phyloP scores from a whole-genome alignment of 2,888 invertebrate species.

The Eupithecia pulchellata region DNA sequence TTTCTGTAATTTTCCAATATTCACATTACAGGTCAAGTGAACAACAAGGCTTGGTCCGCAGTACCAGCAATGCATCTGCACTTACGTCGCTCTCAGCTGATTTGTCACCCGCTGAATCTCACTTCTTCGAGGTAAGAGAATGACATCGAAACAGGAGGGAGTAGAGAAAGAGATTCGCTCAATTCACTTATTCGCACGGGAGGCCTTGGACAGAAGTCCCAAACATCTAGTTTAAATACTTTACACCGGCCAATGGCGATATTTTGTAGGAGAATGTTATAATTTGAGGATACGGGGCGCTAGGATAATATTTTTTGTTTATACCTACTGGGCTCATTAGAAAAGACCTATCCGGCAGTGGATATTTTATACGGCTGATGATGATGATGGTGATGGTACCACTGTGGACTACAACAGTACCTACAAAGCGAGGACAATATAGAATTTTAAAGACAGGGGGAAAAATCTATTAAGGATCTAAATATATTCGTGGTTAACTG shows the following conservation, averaged over 20 bases:
- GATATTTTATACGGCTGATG: too few species aligned
- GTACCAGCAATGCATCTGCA: slow-evolving; percentile 86
- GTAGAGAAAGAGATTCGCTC: neutral
- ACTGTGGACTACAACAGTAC: too few species aligned
- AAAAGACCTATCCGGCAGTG: too few species aligned
- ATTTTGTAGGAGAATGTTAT: neutral
- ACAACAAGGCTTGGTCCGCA: slow-evolving; percentile 63
- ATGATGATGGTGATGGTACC: too few species aligned
- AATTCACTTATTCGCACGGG: too few species aligned
- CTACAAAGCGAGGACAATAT: too few species aligned
- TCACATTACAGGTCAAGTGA: slow-evolving; percentile 65
- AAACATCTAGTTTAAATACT: too few species aligned
- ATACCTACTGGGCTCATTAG: too few species aligned
- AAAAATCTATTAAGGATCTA: too few species aligned
- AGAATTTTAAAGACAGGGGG: too few species aligned
- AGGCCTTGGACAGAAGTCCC: too few species aligned
- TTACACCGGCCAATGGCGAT: neutral
- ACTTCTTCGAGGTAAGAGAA: slow-evolving; percentile 91
- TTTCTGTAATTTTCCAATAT: neutral
- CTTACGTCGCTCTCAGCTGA: slow-evolving; percentile 91
- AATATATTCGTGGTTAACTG: too few species aligned
- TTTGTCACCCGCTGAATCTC: slow-evolving; percentile 94
- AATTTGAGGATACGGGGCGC: neutral
- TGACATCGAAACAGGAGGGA: neutral
- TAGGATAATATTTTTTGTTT: neutral